phyloP scores from a whole-genome alignment of 2,888 invertebrate species.

The Adineta ricciae region DNA sequence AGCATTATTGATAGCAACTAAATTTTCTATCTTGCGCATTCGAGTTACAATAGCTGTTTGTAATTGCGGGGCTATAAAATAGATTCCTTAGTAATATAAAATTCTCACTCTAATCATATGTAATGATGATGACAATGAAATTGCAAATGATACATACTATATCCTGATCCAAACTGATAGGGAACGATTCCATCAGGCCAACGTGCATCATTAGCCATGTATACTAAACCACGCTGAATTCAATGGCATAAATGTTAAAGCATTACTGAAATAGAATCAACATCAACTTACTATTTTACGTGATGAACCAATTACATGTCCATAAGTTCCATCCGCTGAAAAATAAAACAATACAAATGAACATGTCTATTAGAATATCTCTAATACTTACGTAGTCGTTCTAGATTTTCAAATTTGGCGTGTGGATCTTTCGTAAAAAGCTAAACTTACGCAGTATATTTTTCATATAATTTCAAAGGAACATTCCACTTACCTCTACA shows the following conservation, averaged over 20 bases:
- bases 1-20: neutral
- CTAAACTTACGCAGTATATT: neutral
- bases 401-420: neutral
- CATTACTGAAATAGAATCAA: neutral
- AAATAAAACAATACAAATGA: neutral
- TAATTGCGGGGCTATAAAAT: neutral
- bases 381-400: neutral
- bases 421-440: neutral
- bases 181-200: neutral
- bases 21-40: neutral
- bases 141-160: neutral
- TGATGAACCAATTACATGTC: neutral
- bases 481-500: neutral
- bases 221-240: neutral
- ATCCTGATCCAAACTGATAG: neutral
- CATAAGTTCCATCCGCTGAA: neutral
- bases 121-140: neutral
- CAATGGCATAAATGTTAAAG: neutral
- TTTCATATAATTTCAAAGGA: neutral
- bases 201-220: neutral
- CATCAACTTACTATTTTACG: neutral
- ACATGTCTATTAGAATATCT: too few species aligned
- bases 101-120: neutral
- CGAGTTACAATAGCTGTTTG: neutral
- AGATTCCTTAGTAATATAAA: neutral